These are phyloP conservation scores for Arctocebus calabarensis DNA, from an alignment of 2,797 vertebrate genomes.

Conservation along the genomic window DNA sequence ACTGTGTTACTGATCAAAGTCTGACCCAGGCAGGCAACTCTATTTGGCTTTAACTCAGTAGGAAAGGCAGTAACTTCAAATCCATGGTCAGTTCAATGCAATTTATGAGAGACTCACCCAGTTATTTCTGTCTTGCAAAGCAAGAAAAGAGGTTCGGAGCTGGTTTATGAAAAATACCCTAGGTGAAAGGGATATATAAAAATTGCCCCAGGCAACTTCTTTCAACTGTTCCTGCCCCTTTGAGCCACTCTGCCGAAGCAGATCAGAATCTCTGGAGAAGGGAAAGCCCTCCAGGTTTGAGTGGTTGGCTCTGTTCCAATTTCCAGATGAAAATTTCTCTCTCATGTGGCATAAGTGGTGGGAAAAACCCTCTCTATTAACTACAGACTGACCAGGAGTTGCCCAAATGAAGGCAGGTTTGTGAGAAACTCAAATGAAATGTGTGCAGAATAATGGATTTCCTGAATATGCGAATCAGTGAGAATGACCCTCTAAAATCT, in stretches of 20 bases:
- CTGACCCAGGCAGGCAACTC: slow-evolving; percentile 63
- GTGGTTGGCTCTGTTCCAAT: neutral
- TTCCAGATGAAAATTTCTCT: neutral
- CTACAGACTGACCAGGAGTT: neutral
- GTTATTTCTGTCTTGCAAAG: slow-evolving; percentile 72
- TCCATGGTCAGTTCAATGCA: slow-evolving; percentile 80
- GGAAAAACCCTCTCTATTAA: slow-evolving; percentile 2
- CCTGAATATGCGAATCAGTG: neutral
- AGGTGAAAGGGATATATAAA: slow-evolving; percentile 61
- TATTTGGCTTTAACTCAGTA: slow-evolving; percentile 76
- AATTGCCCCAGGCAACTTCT: slow-evolving; percentile 49
- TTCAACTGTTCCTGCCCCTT: slow-evolving; percentile 55
- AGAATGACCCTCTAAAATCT: neutral
- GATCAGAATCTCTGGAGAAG: slow-evolving; percentile 50
- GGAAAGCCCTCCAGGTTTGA: neutral
- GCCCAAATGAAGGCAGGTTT: neutral
- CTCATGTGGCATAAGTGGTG: neutral
- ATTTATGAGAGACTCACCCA: slow-evolving; percentile 69
- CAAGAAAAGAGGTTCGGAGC: slow-evolving; percentile 69
- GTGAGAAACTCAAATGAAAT: neutral
- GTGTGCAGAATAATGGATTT: neutral
- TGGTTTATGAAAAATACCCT: slow-evolving; percentile 67
- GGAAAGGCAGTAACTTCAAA: slow-evolving; percentile 77
- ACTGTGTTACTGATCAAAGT: slow-evolving; percentile 70
- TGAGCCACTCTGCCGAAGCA: slow-evolving; percentile 40